Evolutionary conservation across 2,113 vertebrate species (phyloP).

Genomic region (Tragelaphus scriptus): DNA sequence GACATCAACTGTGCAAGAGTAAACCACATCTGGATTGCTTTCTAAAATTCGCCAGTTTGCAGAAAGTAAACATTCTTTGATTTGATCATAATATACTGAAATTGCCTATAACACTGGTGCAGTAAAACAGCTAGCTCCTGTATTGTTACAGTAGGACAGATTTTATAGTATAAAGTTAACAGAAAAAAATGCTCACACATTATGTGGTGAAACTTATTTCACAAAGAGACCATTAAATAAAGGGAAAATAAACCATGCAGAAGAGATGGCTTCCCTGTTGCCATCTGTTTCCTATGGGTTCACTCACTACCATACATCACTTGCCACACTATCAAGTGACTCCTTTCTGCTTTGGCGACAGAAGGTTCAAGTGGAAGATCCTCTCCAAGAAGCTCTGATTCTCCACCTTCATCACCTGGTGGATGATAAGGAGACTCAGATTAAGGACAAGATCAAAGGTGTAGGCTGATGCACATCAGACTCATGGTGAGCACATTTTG

Average conservation of each 20-base stretch:
- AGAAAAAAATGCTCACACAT: constrained; percentile 81
- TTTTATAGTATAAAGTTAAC: constrained; percentile 76
- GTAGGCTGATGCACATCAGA: accelerated
- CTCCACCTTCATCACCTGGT: constrained; percentile 92
- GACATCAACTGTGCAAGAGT: constrained; percentile 61
- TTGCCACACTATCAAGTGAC: constrained; percentile 99
- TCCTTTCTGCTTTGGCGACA: constrained; percentile 95
- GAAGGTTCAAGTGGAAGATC: constrained; percentile 90
- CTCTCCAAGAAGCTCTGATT: constrained; percentile 87
- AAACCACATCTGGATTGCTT: constrained; percentile 70
- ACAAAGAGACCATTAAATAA: constrained; percentile 77
- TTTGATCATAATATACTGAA: constrained; percentile 73
- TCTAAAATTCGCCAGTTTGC: constrained; percentile 58
- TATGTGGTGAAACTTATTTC: constrained; percentile 78
- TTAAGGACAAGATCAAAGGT: neutral
- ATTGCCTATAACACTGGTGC: constrained; percentile 74
- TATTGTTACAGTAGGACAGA: constrained; percentile 71
- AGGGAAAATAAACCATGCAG: constrained; percentile 79
- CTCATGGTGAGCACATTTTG: accelerated
- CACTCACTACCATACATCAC: constrained; percentile 86
- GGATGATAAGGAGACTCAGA: constrained; percentile 24
- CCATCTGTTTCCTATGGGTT: constrained; percentile 67
- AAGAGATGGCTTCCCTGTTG: constrained; percentile 65
- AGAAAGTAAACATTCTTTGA: constrained; percentile 62
- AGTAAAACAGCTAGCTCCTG: constrained; percentile 76